Base-by-base conservation (phyloP, 2,888 invertebrate genomes). In the Limnephilus rhombicus region DNA sequence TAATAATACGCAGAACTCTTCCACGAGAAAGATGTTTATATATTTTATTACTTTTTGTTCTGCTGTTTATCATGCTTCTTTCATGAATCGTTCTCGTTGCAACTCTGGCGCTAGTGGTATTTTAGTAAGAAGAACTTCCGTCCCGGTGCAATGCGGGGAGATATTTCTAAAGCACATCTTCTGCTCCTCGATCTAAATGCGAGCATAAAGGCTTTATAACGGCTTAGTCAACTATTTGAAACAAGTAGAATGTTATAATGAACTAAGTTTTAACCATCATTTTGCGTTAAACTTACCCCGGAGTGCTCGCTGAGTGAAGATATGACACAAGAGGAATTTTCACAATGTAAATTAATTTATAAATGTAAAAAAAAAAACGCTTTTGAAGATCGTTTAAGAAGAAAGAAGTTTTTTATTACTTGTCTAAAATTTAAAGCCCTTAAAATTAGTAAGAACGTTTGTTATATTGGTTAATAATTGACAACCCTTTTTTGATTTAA, bases 181-280 rank as follows among this genome's bases (percentile, higher is more conserved):
- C 80, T 45, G n/a, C 68, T 92, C 90, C 87, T 92, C 90, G 87
- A 92, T 92, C 86, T 86, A 80, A 90, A 80, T 90, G 31, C 29
- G 41, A 90, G 85, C 90, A 92, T 90, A 90, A 92, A 92, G 87
- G 90, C 92, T 89, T 89, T 80, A 45, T 90, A 92, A 91, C 90
- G 90, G 92, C 88, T 92, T 85, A 85, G 81, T 82, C 85, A 92
- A 92, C 92, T 92, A 92, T 92, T 92, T 88, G 87, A 87, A 87
- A 90, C 91, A 89, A 88, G 91, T 86, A 91, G 92, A 92, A 92
- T 92, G 92, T 92, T 92, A 91, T 91, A 92, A 92, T 92, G 92
- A 92, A 92, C 90, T 92, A 92, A 92, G 91, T 92, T 92, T 92
- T 90, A 92, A 92, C 86, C 92, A 91, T 87, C 91, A 90, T 90